Base-by-base conservation (phyloP, 2,797 vertebrate genomes). In the Rhinogobio ventralis region DNA sequence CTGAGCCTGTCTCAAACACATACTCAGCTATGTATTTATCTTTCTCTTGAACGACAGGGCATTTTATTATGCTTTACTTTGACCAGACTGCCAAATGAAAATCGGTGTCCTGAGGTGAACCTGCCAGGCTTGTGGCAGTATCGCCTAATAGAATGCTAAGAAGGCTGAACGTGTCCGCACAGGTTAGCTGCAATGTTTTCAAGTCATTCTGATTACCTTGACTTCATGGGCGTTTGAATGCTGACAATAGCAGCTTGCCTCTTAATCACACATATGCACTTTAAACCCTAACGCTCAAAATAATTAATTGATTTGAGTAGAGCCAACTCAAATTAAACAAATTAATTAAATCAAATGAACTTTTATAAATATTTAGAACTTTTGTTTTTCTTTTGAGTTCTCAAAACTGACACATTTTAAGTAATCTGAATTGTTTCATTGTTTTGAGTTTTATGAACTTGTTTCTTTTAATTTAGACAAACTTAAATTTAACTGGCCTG, bases 51-150 rank as follows among this genome's bases (percentile, higher is more conserved):
- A 73, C 0, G 73, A 57, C n/a, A 79, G 75, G 49, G 14, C 49
- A 19, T 57, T 74, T 83, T 77, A 79, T 79, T 45, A 69, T 79
- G n/a, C 64, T 62, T 67, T 57, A 28, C 75, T 79, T 83, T 74
- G 55, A 57, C 76, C 36, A 19, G n/a, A 77, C 64, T 30, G 73
- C 46, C 45, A 60, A 64, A 25, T 42, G 5, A 62, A 49, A 62
- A 64, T 53, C 33, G 1, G 13, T 68, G 53, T 84, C 81, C 81
- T 80, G 20, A 67, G 53, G 23, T 80, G 76, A 86, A 75, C 86
- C 51, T 67, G 55, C n/a, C 17, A 25, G 60, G n/a, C 25, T 76
- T 55, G 17, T 83, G 33, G 11, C 46, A 55, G n/a, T 42, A 15
- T 82, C 69, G 64, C 55, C 55, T 74, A 4, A 13, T 51, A 19